A percentile compares a stretch with the other conserved stretches of the same genome.
phyloP scores from a whole-genome alignment of 2,113 vertebrate genomes.

The Castor canadensis region DNA sequence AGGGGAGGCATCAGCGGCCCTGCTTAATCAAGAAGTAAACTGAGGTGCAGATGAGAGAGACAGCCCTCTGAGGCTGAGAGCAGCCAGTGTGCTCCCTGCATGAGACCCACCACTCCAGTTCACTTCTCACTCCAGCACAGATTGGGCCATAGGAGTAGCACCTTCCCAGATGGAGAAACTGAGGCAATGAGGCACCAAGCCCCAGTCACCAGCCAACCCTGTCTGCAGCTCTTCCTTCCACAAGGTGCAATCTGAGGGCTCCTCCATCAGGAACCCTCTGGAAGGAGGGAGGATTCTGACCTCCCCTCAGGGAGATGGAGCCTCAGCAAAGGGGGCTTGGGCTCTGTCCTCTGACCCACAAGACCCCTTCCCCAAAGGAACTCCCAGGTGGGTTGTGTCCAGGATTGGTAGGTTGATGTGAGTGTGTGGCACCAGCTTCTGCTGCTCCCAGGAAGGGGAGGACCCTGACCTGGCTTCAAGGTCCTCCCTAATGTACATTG shows the following conservation, averaged over 20 bases:
- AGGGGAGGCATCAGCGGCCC: accelerated
- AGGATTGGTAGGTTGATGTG: neutral
- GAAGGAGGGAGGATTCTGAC: accelerated
- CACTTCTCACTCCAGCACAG: neutral
- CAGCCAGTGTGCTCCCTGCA: accelerated
- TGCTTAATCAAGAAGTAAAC: neutral
- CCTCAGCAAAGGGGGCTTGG: accelerated
- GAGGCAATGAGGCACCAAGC: neutral
- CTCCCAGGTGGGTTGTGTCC: neutral
- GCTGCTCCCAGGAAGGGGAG: too few species aligned
- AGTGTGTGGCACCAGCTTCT: neutral
- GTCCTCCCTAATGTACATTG: neutral
- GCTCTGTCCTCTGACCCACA: neutral
- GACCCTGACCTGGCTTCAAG: neutral
- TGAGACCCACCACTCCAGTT: neutral
- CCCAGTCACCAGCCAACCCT: accelerated
- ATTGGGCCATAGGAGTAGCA: neutral
- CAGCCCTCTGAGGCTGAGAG: neutral
- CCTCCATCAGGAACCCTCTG: neutral
- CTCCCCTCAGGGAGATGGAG: too few species aligned
- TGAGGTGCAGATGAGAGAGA: accelerated
- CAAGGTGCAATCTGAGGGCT: neutral
- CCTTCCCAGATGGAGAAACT: neutral
- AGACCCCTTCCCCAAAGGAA: too few species aligned
- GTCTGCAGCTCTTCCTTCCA: too few species aligned